Percentiles rank a stretch among this genome's conserved stretches.
phyloP scores from a whole-genome alignment of 2,113 vertebrate genomes.

The Chlorodrepanis virens region DNA sequence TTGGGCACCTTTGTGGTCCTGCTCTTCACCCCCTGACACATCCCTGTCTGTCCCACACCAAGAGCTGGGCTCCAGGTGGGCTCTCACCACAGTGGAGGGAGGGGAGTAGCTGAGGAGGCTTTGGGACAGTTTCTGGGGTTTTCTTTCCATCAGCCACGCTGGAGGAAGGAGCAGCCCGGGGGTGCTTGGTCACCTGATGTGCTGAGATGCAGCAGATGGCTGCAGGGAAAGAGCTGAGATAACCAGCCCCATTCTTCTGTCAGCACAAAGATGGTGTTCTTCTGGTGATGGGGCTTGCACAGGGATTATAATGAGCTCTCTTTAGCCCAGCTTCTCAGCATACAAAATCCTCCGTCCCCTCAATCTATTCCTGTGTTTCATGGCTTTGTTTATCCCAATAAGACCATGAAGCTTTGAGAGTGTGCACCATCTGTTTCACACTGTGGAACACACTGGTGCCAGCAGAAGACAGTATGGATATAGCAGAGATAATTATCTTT shows the following conservation, averaged over 20 bases:
- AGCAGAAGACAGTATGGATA: background rate
- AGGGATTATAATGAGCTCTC: background rate
- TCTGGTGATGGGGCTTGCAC: no score
- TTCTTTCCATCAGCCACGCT: background rate
- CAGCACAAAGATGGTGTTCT: background rate
- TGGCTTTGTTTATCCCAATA: background rate
- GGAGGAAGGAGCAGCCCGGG: background rate
- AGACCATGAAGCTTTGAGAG: background rate
- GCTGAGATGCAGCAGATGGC: background rate
- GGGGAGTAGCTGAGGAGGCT: background rate
- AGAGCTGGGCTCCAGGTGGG: background rate
- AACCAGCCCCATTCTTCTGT: background rate
- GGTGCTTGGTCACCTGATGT: background rate
- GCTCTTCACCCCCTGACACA: background rate
- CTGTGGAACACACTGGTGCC: background rate
- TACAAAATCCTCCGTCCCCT: background rate
- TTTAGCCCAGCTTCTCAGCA: background rate
- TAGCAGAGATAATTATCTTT: background rate
- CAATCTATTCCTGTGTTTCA: background rate
- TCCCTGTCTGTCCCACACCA: accelerated
- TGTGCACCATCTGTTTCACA: background rate
- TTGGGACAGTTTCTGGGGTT: background rate
- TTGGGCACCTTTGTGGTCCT: background rate
- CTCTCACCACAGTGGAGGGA: background rate
- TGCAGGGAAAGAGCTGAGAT: background rate